phyloP scores from a whole-genome alignment of 2,888 invertebrate species.

The Neuroscelio doddi region DNA sequence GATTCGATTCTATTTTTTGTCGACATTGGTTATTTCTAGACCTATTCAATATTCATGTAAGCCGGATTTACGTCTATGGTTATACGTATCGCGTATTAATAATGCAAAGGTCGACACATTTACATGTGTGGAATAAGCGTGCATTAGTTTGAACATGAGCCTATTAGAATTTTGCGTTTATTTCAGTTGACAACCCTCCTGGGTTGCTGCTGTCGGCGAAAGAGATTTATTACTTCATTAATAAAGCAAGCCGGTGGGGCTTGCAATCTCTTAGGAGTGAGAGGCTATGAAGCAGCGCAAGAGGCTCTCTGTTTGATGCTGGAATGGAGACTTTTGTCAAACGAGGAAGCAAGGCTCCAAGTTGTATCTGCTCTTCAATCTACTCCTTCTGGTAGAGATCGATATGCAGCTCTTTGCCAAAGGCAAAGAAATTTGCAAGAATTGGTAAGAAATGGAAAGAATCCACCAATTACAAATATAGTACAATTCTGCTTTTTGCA shows the following conservation, averaged over 20 bases:
- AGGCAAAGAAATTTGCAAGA: constrained; percentile 82
- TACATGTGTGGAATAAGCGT: constrained; percentile 20
- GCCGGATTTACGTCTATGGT: constrained; percentile 29
- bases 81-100: constrained; percentile 34
- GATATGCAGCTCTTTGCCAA: constrained; percentile 82
- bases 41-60: constrained; percentile 34
- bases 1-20: constrained; percentile 29
- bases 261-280: constrained; percentile 81
- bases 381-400: constrained; percentile 79
- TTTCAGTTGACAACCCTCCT: constrained; percentile 76
- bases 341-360: constrained; percentile 78
- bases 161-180: background rate
- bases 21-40: constrained; percentile 27
- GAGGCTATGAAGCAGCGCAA: constrained; percentile 79
- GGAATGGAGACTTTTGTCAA: constrained; percentile 81
- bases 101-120: constrained; percentile 22
- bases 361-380: constrained; percentile 84
- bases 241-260: constrained; percentile 81
- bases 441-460: constrained; percentile 77
- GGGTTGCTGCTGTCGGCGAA: constrained; percentile 82
- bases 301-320: constrained; percentile 84
- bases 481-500: constrained; percentile 80
- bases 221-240: constrained; percentile 80
- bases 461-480: too few species aligned
- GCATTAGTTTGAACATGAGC: constrained; percentile 12